Evolutionary conservation across 1,140 invertebrate genomes (phyloP), one percentile per base, ranked within the genome.

Genomic region (Drosophila subpulchrella): DNA sequence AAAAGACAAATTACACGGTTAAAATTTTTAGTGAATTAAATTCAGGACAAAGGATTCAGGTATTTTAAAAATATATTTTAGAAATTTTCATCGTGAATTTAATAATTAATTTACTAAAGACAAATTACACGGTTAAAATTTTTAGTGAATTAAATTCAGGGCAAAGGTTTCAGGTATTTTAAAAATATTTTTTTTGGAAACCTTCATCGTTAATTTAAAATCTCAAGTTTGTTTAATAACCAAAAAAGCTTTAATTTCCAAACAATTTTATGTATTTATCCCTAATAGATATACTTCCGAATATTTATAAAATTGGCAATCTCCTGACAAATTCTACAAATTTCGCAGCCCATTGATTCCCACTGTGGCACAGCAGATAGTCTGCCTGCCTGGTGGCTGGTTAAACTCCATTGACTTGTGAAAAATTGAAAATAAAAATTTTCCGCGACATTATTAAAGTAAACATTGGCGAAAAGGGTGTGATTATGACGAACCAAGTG

Each of bases 351-450:
- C 66, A 70, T 70, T 47, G 63, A 32, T n/a, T 54, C 24, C 72
- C 68, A 61, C 51, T 63, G 50, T 70, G 65, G 51, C 68, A 17
- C 34, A 8, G 11, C 30, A 30, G 38, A 34, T 17, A 17, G 24
- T 32, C 11, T 30, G 41, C 38, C 41, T 38, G 46, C 70, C 32
- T 36, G 71, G 68, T 85, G 46, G 83, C 79, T 80, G 68, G 84
- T 88, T 88, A 88, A 71, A 88, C 83, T 88, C 72, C 83, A 83
- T 89, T 83, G 83, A 83, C 84, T 83, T 83, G 76, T 88, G 67
- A 76, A 88, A 88, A 89, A 88, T 88, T 89, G 84, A 88, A 89
- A 88, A 88, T 89, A 83, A 83, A 80, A 88, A 88, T 83, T 89
- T 88, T 88, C 84, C 79, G 80, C 84, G 83, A 89, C 84, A 88